Conservation (phyloP, 1,140 invertebrate species). For the Hypsibius dujardini region DNA sequence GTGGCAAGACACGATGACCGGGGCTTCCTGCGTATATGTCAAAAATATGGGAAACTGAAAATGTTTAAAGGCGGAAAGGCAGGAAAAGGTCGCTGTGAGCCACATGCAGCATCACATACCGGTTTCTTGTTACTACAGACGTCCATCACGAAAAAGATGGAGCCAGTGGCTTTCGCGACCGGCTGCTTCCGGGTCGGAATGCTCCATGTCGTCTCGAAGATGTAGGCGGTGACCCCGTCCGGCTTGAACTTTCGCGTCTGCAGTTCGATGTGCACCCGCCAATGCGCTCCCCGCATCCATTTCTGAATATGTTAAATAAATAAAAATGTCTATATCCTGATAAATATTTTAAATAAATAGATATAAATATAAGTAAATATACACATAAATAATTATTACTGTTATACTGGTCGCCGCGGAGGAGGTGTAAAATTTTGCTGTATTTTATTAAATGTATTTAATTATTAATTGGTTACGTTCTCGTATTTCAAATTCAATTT, state of each 20-base stretch:
- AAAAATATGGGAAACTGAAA: neutral
- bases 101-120: neutral
- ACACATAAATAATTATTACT: too few relatives aligned
- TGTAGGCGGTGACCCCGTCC: neutral
- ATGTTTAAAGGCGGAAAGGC: neutral
- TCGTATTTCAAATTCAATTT: too few relatives aligned
- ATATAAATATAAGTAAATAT: too few relatives aligned
- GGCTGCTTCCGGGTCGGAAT: neutral
- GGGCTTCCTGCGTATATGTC: neutral
- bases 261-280: neutral
- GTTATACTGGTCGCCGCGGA: too few relatives aligned
- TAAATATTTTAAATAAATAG: too few relatives aligned
- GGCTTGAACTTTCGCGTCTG: neutral
- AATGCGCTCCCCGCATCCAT: neutral
- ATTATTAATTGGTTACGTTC: too few relatives aligned
- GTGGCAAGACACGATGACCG: neutral
- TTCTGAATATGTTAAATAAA: neutral
- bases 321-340: too few relatives aligned
- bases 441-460: too few relatives aligned
- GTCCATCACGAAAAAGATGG: slow-evolving; percentile 5
- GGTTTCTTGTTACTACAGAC: neutral
- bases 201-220: neutral
- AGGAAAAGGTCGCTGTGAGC: neutral
- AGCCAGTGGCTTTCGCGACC: neutral
- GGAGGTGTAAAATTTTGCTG: too few relatives aligned